Evolutionary conservation across 2,888 invertebrate genomes (phyloP).

Genomic region (Blera fallax): DNA sequence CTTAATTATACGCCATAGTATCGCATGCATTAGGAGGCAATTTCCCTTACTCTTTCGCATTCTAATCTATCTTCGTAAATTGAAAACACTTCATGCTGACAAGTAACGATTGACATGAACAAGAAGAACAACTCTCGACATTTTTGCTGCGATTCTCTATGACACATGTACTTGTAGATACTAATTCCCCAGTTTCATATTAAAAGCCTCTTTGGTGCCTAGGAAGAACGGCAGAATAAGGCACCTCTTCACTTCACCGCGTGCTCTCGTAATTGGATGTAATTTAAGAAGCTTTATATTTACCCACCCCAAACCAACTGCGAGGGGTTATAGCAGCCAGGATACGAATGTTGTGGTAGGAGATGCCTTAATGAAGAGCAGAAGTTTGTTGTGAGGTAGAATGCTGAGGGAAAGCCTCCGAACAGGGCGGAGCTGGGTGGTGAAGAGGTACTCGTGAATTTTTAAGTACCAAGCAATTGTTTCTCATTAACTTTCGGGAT

Average conservation of each 20-base stretch:
- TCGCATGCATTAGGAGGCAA: neutral
- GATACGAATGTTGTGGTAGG: neutral
- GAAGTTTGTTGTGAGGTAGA: neutral
- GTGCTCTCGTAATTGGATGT: slow-evolving; percentile 35
- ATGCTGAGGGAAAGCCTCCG: neutral
- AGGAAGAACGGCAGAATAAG: neutral
- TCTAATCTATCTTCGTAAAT: slow-evolving; percentile 3
- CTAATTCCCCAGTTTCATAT: slow-evolving; percentile 11
- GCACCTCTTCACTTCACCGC: neutral
- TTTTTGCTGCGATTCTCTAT: neutral
- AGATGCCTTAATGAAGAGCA: neutral
- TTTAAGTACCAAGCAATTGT: slow-evolving; percentile 30
- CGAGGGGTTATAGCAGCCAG: neutral
- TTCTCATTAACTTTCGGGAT: slow-evolving; percentile 32
- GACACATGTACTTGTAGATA: neutral
- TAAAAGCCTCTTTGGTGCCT: neutral
- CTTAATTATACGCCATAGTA: neutral
- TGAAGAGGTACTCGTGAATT: slow-evolving; percentile 2
- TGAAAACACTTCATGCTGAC: neutral
- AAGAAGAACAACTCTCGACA: neutral
- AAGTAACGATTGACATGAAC: neutral
- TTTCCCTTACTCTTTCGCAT: neutral
- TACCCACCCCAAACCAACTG: neutral
- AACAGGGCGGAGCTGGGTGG: neutral
- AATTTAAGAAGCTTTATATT: slow-evolving; percentile 34